Conservation (phyloP, 2,888 invertebrate species). For the Teinopalpus imperialis region DNA sequence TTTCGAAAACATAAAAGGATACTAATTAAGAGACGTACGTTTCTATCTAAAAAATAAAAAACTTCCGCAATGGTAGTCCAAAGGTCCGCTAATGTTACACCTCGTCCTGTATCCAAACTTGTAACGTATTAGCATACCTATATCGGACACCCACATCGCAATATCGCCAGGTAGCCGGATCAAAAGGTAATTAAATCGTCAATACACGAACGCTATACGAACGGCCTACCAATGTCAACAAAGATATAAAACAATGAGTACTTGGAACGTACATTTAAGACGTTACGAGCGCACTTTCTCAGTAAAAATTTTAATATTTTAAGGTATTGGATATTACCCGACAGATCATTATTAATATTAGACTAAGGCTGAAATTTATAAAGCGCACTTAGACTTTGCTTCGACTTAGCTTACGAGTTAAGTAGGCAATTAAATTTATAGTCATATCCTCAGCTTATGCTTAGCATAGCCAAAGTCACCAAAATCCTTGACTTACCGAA, state of each 20-base stretch:
- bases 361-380: too few species aligned
- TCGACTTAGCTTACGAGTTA: too few species aligned
- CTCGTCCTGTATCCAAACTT: constrained; percentile 42
- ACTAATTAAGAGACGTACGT: constrained; percentile 30
- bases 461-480: too few species aligned
- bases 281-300: constrained; percentile 1
- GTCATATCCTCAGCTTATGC: too few species aligned
- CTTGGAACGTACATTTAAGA: constrained; percentile 15
- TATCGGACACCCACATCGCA: constrained; percentile 79
- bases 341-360: too few species aligned
- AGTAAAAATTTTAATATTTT: too few species aligned
- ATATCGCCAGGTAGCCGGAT: constrained; percentile 67
- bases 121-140: constrained; percentile 62
- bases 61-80: constrained; percentile 46
- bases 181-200: constrained; percentile 78
- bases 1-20: constrained; percentile 2
- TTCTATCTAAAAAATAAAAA: constrained; percentile 40
- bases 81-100: constrained; percentile 53
- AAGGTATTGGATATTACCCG: too few species aligned
- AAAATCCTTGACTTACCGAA: too few species aligned
- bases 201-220: constrained; percentile 75
- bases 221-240: constrained; percentile 58
- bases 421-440: too few species aligned
- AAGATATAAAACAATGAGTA: constrained; percentile 44
- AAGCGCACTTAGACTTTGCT: too few species aligned